These are phyloP conservation scores for Brachypodius melanocephalos DNA, from an alignment of 2,113 vertebrate species.

Conservation along the genomic window DNA sequence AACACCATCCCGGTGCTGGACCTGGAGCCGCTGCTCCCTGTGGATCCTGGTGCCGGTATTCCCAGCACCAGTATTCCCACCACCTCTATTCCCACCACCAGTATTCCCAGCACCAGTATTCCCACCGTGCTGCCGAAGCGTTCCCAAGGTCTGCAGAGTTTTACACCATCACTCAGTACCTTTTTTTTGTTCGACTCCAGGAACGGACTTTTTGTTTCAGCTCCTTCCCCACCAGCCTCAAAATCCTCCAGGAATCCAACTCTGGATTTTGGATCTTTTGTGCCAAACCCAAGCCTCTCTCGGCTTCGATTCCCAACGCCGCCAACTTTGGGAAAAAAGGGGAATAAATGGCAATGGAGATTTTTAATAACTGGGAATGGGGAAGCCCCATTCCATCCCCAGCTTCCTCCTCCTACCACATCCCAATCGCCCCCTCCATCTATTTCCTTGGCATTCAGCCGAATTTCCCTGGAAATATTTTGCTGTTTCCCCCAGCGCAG, in stretches of 20 bases:
- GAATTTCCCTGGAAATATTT: background rate
- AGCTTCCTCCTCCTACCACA: background rate
- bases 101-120: accelerated
- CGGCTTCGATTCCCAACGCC: accelerated
- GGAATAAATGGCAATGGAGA: background rate
- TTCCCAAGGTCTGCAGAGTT: accelerated
- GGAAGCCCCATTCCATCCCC: background rate
- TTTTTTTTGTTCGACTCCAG: background rate
- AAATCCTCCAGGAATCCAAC: background rate
- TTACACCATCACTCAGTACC: accelerated
- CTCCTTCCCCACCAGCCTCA: background rate
- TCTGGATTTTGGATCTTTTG: background rate
- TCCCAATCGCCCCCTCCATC: background rate
- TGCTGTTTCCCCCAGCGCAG: background rate
- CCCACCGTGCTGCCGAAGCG: accelerated
- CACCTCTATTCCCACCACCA: accelerated
- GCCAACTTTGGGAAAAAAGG: background rate
- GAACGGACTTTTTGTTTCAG: background rate
- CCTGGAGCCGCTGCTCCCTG: accelerated
- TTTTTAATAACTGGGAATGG: background rate
- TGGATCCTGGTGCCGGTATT: accelerated
- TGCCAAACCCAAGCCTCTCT: background rate
- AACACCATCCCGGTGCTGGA: accelerated
- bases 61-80: accelerated
- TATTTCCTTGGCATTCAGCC: background rate